Evolutionary conservation across 2,797 vertebrate genomes (phyloP).

Genomic region (Pseudopleuronectes americanus): DNA sequence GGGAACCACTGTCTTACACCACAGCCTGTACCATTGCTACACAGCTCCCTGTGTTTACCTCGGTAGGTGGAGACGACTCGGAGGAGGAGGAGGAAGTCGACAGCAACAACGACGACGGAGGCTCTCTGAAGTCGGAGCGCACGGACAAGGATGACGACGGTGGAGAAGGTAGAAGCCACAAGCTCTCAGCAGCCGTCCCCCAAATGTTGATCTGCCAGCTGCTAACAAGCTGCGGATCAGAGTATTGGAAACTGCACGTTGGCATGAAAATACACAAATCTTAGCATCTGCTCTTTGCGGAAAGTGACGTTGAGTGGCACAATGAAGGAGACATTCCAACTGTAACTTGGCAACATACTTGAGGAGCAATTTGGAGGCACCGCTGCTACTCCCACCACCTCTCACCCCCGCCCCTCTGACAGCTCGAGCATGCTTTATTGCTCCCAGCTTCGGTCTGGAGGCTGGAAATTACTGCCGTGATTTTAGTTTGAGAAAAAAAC

Average conservation of each 20-base stretch:
- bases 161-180: constrained; percentile 77
- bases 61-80: constrained; percentile 85
- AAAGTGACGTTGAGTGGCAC: constrained; percentile 72
- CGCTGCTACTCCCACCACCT: constrained; percentile 38
- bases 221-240: constrained; percentile 63
- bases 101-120: constrained; percentile 87
- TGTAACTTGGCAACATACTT: constrained; percentile 84
- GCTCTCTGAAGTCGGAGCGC: constrained; percentile 90
- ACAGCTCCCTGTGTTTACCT: constrained; percentile 29
- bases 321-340: constrained; percentile 75
- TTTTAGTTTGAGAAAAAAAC: constrained; percentile 52
- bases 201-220: constrained; percentile 17
- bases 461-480: constrained; percentile 60
- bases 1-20: constrained; percentile 19
- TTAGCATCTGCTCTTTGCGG: constrained; percentile 34
- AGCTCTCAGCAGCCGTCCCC: constrained; percentile 27
- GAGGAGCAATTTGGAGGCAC: constrained; percentile 78
- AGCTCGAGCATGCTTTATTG: constrained; percentile 90
- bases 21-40: constrained; percentile 6
- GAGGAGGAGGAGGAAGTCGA: constrained; percentile 85
- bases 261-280: constrained; percentile 48
- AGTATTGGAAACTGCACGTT: constrained; percentile 36
- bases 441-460: constrained; percentile 88
- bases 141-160: constrained; percentile 92
- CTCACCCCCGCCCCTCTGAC: constrained; percentile 69